Conservation (phyloP, 2,797 vertebrate genomes). For the Danionella dracula region DNA sequence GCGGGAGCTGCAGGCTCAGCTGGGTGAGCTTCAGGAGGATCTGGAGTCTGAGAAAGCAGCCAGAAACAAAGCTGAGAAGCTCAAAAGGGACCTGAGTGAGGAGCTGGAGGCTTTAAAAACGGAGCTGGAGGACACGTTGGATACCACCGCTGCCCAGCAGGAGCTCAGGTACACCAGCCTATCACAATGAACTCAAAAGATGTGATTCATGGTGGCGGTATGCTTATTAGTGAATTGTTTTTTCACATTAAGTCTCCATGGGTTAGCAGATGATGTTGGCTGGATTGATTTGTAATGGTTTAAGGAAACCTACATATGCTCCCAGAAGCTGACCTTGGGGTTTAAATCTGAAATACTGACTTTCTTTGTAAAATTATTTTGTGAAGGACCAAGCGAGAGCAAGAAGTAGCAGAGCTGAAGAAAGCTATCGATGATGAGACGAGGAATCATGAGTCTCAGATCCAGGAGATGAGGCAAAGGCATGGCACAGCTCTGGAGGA, state of each 20-base stretch:
- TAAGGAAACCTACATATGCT: too few relatives aligned
- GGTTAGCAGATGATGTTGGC: too few relatives aligned
- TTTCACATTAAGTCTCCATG: too few relatives aligned
- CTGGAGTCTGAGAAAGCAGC: constrained; percentile 89
- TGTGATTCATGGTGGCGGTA: too few relatives aligned
- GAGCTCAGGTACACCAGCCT: constrained; percentile 79
- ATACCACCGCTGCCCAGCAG: constrained; percentile 94
- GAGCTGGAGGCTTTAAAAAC: constrained; percentile 96
- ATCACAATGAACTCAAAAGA: too few relatives aligned
- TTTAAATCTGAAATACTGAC: too few relatives aligned
- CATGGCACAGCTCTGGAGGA: constrained; percentile 86
- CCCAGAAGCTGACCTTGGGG: too few relatives aligned
- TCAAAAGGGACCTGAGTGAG: constrained; percentile 92
- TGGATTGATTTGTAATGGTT: too few relatives aligned
- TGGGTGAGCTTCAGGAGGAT: constrained; percentile 91
- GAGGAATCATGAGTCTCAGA: constrained; percentile 90
- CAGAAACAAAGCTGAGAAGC: constrained; percentile 93
- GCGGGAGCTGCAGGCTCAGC: constrained; percentile 91
- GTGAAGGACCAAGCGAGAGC: constrained; percentile 87
- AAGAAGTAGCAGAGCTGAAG: constrained; percentile 94
- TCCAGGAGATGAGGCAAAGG: constrained; percentile 92
- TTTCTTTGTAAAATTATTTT: too few relatives aligned
- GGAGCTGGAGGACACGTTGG: constrained; percentile 93
- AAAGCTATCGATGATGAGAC: constrained; percentile 93
- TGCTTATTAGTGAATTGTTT: too few relatives aligned